phyloP scores from a whole-genome alignment of 2,797 vertebrate genomes.

The Gastrophryne carolinensis region DNA sequence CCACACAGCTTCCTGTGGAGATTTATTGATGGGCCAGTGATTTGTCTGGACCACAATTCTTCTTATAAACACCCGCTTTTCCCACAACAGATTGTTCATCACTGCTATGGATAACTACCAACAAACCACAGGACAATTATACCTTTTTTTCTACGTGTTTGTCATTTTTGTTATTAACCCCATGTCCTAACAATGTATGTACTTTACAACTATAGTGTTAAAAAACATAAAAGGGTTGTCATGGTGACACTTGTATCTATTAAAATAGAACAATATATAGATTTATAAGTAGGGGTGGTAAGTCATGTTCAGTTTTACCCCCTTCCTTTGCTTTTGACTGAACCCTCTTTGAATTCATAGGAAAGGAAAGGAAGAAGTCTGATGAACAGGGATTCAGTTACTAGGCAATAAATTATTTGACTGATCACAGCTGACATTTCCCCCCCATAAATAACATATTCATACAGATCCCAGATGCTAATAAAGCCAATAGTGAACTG shows the following conservation, averaged over 20 bases:
- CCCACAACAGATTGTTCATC: neutral
- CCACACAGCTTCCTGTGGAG: neutral
- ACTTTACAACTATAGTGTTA: too few relatives aligned
- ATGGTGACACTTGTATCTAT: neutral
- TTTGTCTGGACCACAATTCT: constrained; percentile 10
- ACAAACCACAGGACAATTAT: neutral
- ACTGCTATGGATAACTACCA: neutral
- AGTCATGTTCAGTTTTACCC: constrained; percentile 7
- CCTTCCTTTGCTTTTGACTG: neutral
- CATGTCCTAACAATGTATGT: neutral
- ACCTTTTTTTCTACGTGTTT: neutral
- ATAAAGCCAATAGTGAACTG: neutral
- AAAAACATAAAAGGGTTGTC: neutral
- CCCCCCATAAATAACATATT: constrained; percentile 23
- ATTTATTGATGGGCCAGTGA: neutral
- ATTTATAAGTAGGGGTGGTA: constrained; percentile 20
- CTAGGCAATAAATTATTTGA: constrained; percentile 17
- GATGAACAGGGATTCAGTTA: constrained; percentile 1
- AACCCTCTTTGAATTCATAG: neutral
- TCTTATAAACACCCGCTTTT: neutral
- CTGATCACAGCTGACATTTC: neutral
- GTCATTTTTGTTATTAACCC: neutral
- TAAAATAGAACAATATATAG: constrained; percentile 15
- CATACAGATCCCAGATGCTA: neutral
- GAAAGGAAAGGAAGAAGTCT: neutral